A percentile compares a stretch with the other conserved stretches of the same genome.
phyloP scores from a whole-genome alignment of 92 coral and sea anemone genomes.

The Pocillopora meandrina region DNA sequence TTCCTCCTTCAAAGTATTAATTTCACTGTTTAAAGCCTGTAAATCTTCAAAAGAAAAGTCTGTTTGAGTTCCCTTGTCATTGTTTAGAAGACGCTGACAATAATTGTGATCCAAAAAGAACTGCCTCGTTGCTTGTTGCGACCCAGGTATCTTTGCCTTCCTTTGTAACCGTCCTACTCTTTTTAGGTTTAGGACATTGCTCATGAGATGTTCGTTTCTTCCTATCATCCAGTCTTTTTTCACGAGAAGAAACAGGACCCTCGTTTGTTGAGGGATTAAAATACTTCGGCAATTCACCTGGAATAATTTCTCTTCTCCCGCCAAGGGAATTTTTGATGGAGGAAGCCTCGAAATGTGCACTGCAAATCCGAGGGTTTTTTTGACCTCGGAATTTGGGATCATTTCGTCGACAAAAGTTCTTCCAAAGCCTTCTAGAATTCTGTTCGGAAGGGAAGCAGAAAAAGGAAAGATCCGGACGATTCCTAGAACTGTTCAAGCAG shows the following conservation, averaged over 20 bases:
- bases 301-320: not conserved
- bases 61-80: constrained; percentile 7
- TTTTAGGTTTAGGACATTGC: not conserved
- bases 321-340: not conserved
- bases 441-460: constrained; percentile 12
- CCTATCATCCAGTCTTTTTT: not conserved
- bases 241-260: constrained; percentile 3
- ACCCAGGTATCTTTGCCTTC: not conserved
- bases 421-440: constrained; percentile 11
- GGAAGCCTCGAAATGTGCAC: not conserved
- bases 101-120: not conserved
- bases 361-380: constrained; percentile 6
- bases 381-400: constrained; percentile 2
- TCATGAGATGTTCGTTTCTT: not conserved
- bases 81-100: not conserved
- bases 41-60: not conserved
- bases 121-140: not conserved
- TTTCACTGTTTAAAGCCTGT: too few relatives aligned
- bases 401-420: not conserved
- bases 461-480: constrained; percentile 17
- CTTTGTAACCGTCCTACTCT: not conserved
- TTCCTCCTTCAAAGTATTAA: too few relatives aligned
- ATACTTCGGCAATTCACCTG: constrained; percentile 14
- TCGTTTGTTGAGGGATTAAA: not conserved
- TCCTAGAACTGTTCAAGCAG: constrained; percentile 18